Conservation (phyloP, 2,113 vertebrate genomes). For the Mormoops blainvillei region DNA sequence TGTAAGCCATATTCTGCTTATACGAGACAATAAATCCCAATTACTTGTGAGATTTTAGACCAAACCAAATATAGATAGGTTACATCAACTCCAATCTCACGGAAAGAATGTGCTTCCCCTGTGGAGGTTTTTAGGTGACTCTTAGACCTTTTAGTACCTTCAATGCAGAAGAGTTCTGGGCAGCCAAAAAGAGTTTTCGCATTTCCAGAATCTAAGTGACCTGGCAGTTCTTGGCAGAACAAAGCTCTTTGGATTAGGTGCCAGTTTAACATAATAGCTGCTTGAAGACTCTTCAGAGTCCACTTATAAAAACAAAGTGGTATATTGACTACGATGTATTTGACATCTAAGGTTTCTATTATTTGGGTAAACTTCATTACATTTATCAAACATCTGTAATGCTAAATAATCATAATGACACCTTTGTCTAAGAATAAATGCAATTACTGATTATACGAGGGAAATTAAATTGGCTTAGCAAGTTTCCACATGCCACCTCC, state of each 20-base stretch:
- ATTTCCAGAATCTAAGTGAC: constrained; percentile 13
- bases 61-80: neutral
- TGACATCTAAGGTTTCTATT: neutral
- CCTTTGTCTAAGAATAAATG: constrained; percentile 33
- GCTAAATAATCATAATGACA: constrained; percentile 2
- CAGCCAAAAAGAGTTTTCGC: neutral
- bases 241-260: neutral
- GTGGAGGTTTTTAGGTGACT: neutral
- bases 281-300: neutral
- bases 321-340: neutral
- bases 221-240: neutral
- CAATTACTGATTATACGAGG: neutral
- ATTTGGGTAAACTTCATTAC: constrained; percentile 10
- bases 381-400: neutral
- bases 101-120: neutral
- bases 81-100: neutral
- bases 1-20: neutral
- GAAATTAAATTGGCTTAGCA: constrained; percentile 32
- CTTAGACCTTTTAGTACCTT: neutral
- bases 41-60: neutral
- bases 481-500: neutral
- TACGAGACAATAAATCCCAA: neutral
- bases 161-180: neutral
- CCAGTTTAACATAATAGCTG: neutral
- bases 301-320: neutral